Evolutionary conservation across 2,113 vertebrate genomes (phyloP), one percentile per base, ranked within the genome.

Genomic region (Coturnix japonica): DNA sequence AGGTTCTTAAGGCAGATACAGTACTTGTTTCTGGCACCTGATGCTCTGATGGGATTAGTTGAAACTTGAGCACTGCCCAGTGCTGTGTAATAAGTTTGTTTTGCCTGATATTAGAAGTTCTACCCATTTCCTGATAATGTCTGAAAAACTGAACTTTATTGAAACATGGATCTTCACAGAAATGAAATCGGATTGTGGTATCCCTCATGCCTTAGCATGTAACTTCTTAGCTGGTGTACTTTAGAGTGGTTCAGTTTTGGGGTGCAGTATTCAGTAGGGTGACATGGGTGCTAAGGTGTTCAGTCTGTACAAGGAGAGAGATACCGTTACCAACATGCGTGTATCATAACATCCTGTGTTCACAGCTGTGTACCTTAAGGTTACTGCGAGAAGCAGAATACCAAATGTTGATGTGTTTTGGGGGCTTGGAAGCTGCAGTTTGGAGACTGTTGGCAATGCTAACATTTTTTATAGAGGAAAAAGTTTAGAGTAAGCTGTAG

Each of bases 391-490:
- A 69, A 64, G 84, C 41, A 54, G 39, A 85, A n/a, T 25, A 20
- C 37, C 0, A 21, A 85, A 26, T 71, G 39, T 5, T 8, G 56
- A 28, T 78, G 71, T 37, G 33, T 4, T 74, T 74, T 57, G 43
- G 66, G 59, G 64, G 59, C 81, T 96, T 59, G 64, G 79, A 78
- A 85, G 56, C 37, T 67, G 46, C 7, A 67, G 23, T 7, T 7
- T 77, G 85, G 73, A 81, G 51, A n/a, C 74, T 87, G 63, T 63
- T 69, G 85, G 65, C 70, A 77, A 19, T 78, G 59, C 39, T 51
- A 7, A 26, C 35, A 6, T 77, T 75, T 95, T 69, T 51, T 51
- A 4, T 31, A 25, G 20, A 65, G 73, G 59, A 65, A 30, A 25
- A 33, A 37, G 9, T 64, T 75, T 84, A 46, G 67, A 75, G 64